Base-by-base conservation (phyloP, 2,888 invertebrate species). In the Anodontia alba region DNA sequence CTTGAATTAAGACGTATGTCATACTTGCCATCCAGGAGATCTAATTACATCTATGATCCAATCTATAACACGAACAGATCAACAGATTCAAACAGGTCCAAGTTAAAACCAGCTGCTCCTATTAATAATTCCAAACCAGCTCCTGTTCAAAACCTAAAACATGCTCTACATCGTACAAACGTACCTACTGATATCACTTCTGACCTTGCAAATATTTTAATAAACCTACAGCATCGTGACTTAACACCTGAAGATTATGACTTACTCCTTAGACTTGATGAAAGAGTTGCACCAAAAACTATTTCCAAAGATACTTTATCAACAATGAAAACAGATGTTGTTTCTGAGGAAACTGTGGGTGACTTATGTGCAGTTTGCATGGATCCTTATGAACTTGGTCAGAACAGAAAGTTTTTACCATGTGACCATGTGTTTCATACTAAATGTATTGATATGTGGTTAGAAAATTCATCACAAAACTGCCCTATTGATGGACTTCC, bases 241-340 rank as follows among this genome's bases (percentile, higher is more conserved):
- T 75, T 94, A n/a, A 92, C 92, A 7, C 94, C 94, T 0, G 93
- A 94, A 74, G 94, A 94, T 74, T 94, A 94, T 73, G 94, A 94
- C 10, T 73, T 91, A 42, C 85, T 94, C 23, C 86, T 92, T 12
- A 77, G 88, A 38, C 87, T 94, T n/a, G 94, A 94, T 66, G 92
- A 93, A 36, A 75, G 90, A 26, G 92, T 94, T 5, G 86, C 89
- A 38, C 92, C 93, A 1, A 94, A 93, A 86, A 93, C 93, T 33
- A 73, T 93, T 2, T 80, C 88, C 12, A 76, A 83, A 36, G 79
- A 79, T 57, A 46, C 83, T 0, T 72, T 94, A 7, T 43, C 81
- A 12, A 74, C 57, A 20, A 90, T 94, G 33, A 89, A 88, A 78
- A 91, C 90, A 15, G 92, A 91, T 46, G 81, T 23, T 10, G 90